These are phyloP conservation scores for Macroteleia sp. DNA, from an alignment of 2,888 invertebrate species.

Conservation along the genomic window DNA sequence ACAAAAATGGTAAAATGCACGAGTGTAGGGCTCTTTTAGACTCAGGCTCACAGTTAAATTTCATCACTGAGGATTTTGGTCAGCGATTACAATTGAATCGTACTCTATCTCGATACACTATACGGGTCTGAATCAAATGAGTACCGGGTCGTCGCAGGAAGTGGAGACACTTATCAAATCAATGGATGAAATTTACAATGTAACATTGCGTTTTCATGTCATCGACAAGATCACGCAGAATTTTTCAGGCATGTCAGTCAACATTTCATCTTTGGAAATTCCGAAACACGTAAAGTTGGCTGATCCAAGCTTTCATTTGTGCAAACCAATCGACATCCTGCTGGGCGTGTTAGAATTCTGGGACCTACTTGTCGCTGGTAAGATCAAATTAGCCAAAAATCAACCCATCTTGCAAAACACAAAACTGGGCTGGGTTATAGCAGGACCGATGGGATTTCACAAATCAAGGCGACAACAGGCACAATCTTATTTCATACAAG, in stretches of 20 bases:
- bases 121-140: constrained; percentile 2
- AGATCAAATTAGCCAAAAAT: not conserved
- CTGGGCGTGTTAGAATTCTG: not conserved
- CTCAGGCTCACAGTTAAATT: not conserved
- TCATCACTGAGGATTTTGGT: not conserved
- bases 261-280: not conserved
- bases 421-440: not conserved
- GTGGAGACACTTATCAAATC: not conserved
- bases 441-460: no score
- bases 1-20: not conserved
- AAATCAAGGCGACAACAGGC: no score
- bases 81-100: not conserved
- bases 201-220: not conserved
- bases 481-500: no score
- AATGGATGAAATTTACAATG: not conserved
- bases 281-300: not conserved
- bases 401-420: not conserved
- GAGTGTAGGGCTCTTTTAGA: constrained; percentile 1
- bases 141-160: not conserved
- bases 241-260: not conserved
- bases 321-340: not conserved
- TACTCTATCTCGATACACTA: not conserved
- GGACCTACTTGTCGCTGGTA: not conserved
- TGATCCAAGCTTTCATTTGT: not conserved
- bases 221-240: not conserved